phyloP scores from a whole-genome alignment of 1,140 invertebrate species.

The Drosophila simulans region DNA sequence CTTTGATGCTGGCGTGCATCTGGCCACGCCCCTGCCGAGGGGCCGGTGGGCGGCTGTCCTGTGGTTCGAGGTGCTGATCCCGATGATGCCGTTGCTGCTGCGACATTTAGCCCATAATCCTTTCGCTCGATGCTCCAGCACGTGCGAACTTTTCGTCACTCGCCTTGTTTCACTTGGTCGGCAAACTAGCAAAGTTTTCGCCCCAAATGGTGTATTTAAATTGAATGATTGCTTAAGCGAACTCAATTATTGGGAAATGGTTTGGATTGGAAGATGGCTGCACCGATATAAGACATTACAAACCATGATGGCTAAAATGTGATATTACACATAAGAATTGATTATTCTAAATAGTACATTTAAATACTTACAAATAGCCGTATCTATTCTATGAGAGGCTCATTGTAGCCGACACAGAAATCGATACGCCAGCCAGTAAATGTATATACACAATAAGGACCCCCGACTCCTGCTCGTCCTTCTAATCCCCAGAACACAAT shows the following conservation, averaged over 20 bases:
- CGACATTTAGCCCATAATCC: slow-evolving; percentile 68
- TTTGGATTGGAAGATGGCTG: neutral
- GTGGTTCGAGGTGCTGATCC: slow-evolving; percentile 29
- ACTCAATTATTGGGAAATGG: neutral
- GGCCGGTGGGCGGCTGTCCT: neutral
- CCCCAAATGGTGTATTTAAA: slow-evolving; percentile 21
- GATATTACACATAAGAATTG: too few species aligned
- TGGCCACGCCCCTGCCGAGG: neutral
- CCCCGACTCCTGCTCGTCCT: neutral
- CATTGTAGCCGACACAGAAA: neutral
- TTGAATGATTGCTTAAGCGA: slow-evolving; percentile 24
- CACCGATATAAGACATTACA: neutral
- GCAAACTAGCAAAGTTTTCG: slow-evolving; percentile 20
- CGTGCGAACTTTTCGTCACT: slow-evolving; percentile 57
- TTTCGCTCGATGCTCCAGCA: slow-evolving; percentile 58
- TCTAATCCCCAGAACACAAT: slow-evolving; percentile 24
- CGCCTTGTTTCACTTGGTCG: slow-evolving; percentile 8
- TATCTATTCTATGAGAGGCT: neutral
- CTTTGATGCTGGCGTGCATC: slow-evolving; percentile 52
- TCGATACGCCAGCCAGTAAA: neutral
- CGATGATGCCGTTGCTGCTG: slow-evolving; percentile 35
- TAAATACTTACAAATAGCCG: neutral
- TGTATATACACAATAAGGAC: neutral
- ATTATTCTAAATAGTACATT: too few species aligned
- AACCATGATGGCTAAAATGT: too few species aligned